Percentiles rank a stretch among this genome's conserved stretches.
phyloP scores from a whole-genome alignment of 92 coral and sea anemone genomes.

The Hydrozoanthus gracilis region DNA sequence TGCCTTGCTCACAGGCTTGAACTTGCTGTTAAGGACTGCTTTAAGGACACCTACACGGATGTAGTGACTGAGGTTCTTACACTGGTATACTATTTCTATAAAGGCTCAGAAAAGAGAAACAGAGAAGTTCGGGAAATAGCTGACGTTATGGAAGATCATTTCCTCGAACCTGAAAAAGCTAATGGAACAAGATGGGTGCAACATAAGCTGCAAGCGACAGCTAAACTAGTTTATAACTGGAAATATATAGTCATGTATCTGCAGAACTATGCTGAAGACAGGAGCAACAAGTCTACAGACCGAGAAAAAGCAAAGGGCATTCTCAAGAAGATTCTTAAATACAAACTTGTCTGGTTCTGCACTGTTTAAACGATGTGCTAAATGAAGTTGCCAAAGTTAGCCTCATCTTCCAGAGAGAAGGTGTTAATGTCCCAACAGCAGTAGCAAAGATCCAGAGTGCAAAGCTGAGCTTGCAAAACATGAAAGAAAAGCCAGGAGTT shows the following conservation, averaged over 20 bases:
- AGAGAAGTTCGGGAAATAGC: constrained; percentile 24
- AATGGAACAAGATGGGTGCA: constrained; percentile 43
- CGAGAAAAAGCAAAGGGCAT: constrained; percentile 43
- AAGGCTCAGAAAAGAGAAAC: constrained; percentile 40
- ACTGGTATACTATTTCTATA: constrained; percentile 27
- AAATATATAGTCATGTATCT: constrained; percentile 27
- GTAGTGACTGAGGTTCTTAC: not conserved
- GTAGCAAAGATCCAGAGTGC: constrained; percentile 25
- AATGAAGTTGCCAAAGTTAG: constrained; percentile 41
- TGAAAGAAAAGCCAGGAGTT: constrained; percentile 36
- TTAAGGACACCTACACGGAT: constrained; percentile 32
- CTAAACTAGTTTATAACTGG: constrained; percentile 36
- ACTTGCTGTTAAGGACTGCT: constrained; percentile 35
- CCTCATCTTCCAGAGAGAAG: constrained; percentile 41
- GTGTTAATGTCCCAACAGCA: constrained; percentile 39
- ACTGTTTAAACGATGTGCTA: constrained; percentile 42
- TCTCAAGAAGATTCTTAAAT: constrained; percentile 22
- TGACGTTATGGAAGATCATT: constrained; percentile 39
- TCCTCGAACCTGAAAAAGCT: constrained; percentile 32
- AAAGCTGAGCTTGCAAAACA: constrained; percentile 17
- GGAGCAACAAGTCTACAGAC: constrained; percentile 1
- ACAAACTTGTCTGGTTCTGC: constrained; percentile 22
- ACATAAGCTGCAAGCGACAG: constrained; percentile 10
- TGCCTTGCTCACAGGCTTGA: constrained; percentile 22
- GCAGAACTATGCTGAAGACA: constrained; percentile 30